Evolutionary conservation across 2,113 vertebrate species (phyloP), one percentile per base, ranked within the genome.

Genomic region (Meleagris gallopavo): DNA sequence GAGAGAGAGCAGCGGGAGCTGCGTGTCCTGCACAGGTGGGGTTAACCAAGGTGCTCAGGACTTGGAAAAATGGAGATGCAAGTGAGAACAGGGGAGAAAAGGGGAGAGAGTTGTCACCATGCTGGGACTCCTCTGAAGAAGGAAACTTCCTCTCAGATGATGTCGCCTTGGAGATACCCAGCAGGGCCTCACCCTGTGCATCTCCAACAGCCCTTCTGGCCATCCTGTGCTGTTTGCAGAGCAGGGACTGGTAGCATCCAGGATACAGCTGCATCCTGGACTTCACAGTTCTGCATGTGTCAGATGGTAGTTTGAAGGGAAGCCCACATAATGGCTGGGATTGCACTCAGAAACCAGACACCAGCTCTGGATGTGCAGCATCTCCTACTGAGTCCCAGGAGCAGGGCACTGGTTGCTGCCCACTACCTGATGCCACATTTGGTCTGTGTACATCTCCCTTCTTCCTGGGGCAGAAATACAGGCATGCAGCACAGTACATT

Each of bases 401-500:
- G 32, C 76, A 77, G 76, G 74, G 21, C 50, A 50, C 5, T 4
- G 21, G 43, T 34, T 20, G 3, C 61, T 46, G 70, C 10, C 48
- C 29, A 2, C 46, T 7, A 36, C 0, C 3, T 16, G 29, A 32
- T 45, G 72, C 32, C 72, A 90, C 76, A 27, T 46, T 80, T 55
- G 41, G 34, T 45, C 64, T 94, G 84, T 4, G 1, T 4, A 54
- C 30, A 12, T 66, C 86, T 55, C 61, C 69, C 6, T 34, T 46
- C 29, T 57, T 46, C n/a, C 74, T 65, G 83, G 61, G 82, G 81
- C 93, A 97, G 88, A 93, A 79, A 86, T 76, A 91, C 74, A 84
- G 83, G 87, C 93, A 90, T 95, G 89, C 94, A 95, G 91, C 92
- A 93, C 78, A 52, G 67, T 88, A 97, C 84, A 84, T 92, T 96